Base-by-base conservation (phyloP, 1,140 invertebrate genomes). In the Magallana ariakensis region DNA sequence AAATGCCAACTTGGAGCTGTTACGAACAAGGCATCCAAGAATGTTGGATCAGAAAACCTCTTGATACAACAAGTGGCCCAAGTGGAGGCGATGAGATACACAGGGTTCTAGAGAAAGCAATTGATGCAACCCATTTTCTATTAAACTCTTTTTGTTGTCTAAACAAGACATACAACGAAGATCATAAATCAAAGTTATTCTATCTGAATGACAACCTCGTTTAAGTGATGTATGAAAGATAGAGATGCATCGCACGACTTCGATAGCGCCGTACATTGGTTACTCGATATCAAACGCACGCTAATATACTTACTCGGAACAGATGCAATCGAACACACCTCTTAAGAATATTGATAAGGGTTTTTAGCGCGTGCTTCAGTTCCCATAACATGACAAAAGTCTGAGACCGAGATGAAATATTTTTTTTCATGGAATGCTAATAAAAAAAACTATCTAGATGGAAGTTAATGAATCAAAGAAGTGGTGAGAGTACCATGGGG, bases 121-220 rank as follows among this genome's bases (percentile, higher is more conserved):
- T 75, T 75, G 66, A 75, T 75, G 66, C 33, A 16, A 26, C 22
- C 66, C 11, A 10, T 11, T 75, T 75, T 75, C 22, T 75, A 75
- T 75, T 75, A 75, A 75, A 75, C 22, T 26, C 22, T 75, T 75
- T 75, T 26, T 75, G 22, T 75, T 75, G 66, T 75, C 66, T 75
- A 75, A 75, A 75, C 66, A 75, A 75, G 22, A 13, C 22, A 75
- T 26, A 19, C 22, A 75, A 19, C 13, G 7, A 26, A 26, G 22
- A 26, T 75, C 66, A 75, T 75, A 75, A 75, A 75, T 75, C 66
- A 75, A 26, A 75, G 66, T 75, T 75, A 75, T 75, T 75, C 66
- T 75, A 75, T 75, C 22, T 75, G 13, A 75, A 75, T 75, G 66
- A 75, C 66, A 75, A 75, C 22, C 66, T 75, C 66, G 66, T 75